Percentiles rank a stretch among this genome's conserved stretches.
phyloP scores from a whole-genome alignment of 2,113 vertebrate genomes.

The Peromyscus californicus region DNA sequence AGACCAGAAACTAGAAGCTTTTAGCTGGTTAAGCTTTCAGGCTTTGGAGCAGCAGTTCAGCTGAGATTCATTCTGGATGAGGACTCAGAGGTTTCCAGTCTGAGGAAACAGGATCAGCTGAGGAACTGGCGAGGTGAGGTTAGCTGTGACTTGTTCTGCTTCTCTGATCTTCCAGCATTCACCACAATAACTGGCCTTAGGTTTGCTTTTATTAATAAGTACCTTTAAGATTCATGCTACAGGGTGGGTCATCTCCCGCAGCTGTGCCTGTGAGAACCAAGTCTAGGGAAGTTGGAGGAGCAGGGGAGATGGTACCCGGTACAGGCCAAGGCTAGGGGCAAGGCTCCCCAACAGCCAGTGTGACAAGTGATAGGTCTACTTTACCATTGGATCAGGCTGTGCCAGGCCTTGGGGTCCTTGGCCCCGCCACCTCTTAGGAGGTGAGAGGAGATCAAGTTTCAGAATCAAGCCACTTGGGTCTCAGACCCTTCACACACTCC shows the following conservation, averaged over 20 bases:
- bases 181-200: too few relatives aligned
- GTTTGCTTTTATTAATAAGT: too few relatives aligned
- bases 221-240: too few relatives aligned
- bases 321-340: background rate
- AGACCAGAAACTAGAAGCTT: too few relatives aligned
- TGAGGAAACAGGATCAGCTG: too few relatives aligned
- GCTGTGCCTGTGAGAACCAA: background rate
- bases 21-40: too few relatives aligned
- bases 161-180: too few relatives aligned
- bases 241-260: background rate
- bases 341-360: background rate
- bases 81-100: too few relatives aligned
- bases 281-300: background rate
- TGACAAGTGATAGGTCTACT: rapidly evolving
- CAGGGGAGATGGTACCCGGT: background rate
- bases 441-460: background rate
- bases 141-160: too few relatives aligned
- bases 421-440: background rate
- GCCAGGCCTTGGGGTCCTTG: background rate
- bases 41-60: too few relatives aligned
- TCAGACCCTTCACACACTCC: background rate
- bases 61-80: too few relatives aligned
- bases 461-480: background rate
- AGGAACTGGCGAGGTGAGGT: too few relatives aligned
- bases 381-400: background rate